Evolutionary conservation across 2,797 vertebrate genomes (phyloP).

Genomic region (Discoglossus pictus): DNA sequence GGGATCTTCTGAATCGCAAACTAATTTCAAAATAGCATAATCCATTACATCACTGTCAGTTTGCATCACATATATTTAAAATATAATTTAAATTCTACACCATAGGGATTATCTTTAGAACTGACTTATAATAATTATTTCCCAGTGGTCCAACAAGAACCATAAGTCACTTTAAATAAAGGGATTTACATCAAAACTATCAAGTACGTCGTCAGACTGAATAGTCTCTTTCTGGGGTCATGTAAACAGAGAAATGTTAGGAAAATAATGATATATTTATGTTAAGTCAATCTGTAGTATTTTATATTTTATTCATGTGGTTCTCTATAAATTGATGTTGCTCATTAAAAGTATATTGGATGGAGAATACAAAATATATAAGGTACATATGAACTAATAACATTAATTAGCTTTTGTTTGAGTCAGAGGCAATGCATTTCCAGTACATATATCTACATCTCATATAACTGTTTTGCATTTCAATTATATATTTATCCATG

Average conservation of each 20-base stretch:
- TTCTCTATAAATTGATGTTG: constrained; percentile 1
- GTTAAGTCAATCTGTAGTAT: constrained; percentile 6
- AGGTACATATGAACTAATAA: too few species aligned
- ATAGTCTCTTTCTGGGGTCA: constrained; percentile 32
- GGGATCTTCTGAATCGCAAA: too few species aligned
- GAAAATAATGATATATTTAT: constrained; percentile 41
- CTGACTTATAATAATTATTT: constrained; percentile 36
- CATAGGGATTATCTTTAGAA: constrained; percentile 35
- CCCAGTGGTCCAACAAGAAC: constrained; percentile 32
- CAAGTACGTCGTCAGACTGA: constrained; percentile 23
- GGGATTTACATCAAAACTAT: constrained; percentile 34
- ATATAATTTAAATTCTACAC: constrained; percentile 12
- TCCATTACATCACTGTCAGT: constrained; percentile 24
- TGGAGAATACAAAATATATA: too few species aligned
- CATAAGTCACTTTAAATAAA: constrained; percentile 49
- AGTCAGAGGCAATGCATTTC: too few species aligned
- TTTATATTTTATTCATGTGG: constrained; percentile 12
- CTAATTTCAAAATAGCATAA: background rate
- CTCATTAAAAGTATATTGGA: constrained; percentile 7
- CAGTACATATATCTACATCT: too few species aligned
- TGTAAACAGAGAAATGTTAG: constrained; percentile 34
- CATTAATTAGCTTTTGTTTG: too few species aligned
- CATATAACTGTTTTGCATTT: too few species aligned
- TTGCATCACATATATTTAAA: constrained; percentile 19
- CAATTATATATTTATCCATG: too few species aligned